phyloP scores from a whole-genome alignment of 2,113 vertebrate species.

The Marmota flaviventris region DNA sequence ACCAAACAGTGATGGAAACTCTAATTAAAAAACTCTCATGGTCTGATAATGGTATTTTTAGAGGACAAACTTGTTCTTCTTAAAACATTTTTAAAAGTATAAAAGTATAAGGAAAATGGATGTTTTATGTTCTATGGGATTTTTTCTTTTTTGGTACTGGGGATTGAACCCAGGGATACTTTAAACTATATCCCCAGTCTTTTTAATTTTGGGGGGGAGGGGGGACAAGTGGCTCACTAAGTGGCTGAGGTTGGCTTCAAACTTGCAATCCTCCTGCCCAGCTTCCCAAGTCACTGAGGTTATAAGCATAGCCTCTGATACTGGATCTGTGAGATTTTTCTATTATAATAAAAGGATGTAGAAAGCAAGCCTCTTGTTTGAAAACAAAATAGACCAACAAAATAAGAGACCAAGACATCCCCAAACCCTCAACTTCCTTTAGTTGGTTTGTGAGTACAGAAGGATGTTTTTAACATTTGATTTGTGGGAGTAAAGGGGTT shows the following conservation, averaged over 20 bases:
- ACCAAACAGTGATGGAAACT: neutral
- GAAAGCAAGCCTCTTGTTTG: neutral
- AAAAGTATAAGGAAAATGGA: neutral
- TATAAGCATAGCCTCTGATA: no score
- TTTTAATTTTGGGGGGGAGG: no score
- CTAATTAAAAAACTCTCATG: neutral
- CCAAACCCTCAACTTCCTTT: neutral
- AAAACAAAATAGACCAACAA: neutral
- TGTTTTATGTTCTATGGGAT: neutral
- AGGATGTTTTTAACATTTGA: neutral
- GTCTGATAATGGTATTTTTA: neutral
- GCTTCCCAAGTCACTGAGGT: no score
- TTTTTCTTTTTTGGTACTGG: no score
- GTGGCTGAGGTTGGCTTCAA: no score
- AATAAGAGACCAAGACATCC: neutral
- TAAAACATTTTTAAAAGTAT: conserved; percentile 28
- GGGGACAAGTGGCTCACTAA: no score
- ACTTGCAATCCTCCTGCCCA: no score
- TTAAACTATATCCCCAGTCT: no score
- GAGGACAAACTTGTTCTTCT: neutral
- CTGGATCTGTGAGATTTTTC: neutral
- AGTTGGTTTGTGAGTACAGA: neutral
- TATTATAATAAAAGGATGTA: neutral
- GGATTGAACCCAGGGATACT: no score
- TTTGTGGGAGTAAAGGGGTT: neutral